Evolutionary conservation across 2,113 vertebrate genomes (phyloP), one percentile per base, ranked within the genome.

Genomic region (Tringa solitaria): DNA sequence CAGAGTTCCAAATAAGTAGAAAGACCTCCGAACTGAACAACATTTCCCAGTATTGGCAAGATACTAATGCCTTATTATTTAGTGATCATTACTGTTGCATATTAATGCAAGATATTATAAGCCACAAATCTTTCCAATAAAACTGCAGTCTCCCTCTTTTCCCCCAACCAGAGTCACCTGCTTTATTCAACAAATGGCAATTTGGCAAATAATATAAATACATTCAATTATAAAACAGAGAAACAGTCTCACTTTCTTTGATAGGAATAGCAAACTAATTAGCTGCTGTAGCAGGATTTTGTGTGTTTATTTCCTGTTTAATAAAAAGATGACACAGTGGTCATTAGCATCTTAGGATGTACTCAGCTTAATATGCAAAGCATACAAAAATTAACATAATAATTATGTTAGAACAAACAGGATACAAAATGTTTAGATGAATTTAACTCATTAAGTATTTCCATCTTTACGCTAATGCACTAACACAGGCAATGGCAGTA

Each of bases 271-370:
- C 96, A 97, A 97, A 97, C 86, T 97, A 97, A 98, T 98, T 97
- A 97, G 92, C 79, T 96, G 93, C 30, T 59, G 84, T 93, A 93
- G 91, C 4, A 97, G 87, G 89, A 94, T 94, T 97, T 90, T 97
- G 85, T n/a, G 1, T 96, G 90, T 97, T 98, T 98, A 97, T 98
- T 98, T 98, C 95, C 93, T 96, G 89, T 97, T 97, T 97, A 98
- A 98, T 98, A 97, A 97, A 98, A 97, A 97, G 90, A 93, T 97
- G 97, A 97, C 95, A 98, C 51, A 48, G 78, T 1, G n/a, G 96
- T 96, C 97, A 98, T 98, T 98, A 98, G 87, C 91, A 92, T 97
- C 76, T 95, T 96, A 96, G 93, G 95, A 96, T 91, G 85, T 27
- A 87, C 53, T 91, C 89, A 12, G 21, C 70, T 98, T 97, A 98